A percentile compares a stretch with the other conserved stretches of the same genome.
phyloP scores from a whole-genome alignment of 2,113 vertebrate species.

The Cynoglossus semilaevis region DNA sequence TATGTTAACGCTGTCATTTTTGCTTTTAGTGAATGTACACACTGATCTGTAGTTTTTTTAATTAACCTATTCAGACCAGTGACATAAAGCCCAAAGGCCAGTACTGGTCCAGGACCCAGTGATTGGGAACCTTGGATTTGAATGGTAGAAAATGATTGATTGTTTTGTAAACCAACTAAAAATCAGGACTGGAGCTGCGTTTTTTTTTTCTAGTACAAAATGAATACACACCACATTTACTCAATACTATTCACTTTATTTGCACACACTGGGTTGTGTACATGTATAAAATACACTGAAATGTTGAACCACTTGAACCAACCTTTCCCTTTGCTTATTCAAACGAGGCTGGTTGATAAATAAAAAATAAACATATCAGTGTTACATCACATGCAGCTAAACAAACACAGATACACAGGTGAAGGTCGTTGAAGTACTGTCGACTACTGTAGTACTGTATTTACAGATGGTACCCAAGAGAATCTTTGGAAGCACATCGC shows the following conservation, averaged over 20 bases:
- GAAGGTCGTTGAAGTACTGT: slow-evolving; percentile 38
- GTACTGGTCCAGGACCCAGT: no score
- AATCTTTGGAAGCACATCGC: slow-evolving; percentile 71
- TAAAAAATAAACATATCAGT: neutral
- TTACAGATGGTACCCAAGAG: slow-evolving; percentile 46
- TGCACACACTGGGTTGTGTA: slow-evolving; percentile 56
- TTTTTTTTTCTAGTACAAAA: no score
- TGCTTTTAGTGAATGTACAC: neutral
- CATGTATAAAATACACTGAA: slow-evolving; percentile 75
- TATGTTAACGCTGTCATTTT: slow-evolving; percentile 13
- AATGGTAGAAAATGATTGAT: no score
- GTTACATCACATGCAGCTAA: slow-evolving; percentile 37
- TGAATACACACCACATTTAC: neutral
- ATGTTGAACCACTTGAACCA: slow-evolving; percentile 35
- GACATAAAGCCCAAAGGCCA: no score
- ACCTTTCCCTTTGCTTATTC: slow-evolving; percentile 30
- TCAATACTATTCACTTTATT: slow-evolving; percentile 74
- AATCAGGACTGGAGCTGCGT: no score
- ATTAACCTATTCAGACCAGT: no score
- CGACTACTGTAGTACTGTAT: neutral
- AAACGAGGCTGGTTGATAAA: slow-evolving; percentile 15
- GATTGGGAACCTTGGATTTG: no score
- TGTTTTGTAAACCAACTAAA: no score
- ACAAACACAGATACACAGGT: slow-evolving; percentile 22
- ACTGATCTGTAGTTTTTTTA: no score